phyloP scores from a whole-genome alignment of 2,888 invertebrate genomes.

The Acleris laterana region DNA sequence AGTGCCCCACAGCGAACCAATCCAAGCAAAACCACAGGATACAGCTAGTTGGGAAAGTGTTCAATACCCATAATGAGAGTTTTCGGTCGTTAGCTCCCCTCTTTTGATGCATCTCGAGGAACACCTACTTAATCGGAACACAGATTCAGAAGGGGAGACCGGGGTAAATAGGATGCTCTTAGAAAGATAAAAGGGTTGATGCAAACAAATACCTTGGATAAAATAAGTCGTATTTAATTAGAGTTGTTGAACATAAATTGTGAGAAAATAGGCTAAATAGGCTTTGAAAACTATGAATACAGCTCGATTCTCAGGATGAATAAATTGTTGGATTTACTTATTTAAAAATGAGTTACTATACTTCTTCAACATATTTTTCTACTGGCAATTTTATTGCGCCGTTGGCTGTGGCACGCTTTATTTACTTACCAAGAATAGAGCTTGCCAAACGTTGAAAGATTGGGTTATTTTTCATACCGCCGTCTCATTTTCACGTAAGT shows the following conservation, averaged over 20 bases:
- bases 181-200: conserved; percentile 35
- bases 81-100: conserved; percentile 46
- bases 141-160: conserved; percentile 58
- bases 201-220: background rate
- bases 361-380: no score
- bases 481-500: no score
- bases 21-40: conserved; percentile 9
- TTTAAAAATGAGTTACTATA: no score
- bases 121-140: conserved; percentile 65
- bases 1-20: background rate
- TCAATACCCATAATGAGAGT: conserved; percentile 35
- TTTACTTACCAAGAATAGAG: background rate
- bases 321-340: no score
- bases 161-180: conserved; percentile 43
- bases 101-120: conserved; percentile 56
- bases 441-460: background rate
- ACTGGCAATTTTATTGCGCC: no score
- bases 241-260: no score
- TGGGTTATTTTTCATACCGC: no score
- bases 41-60: conserved; percentile 14
- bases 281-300: no score
- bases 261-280: no score
- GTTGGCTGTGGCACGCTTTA: no score
- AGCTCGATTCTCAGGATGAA: no score
- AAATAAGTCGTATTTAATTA: no score